Conservation (phyloP, 1,140 invertebrate species). For the Oscheius sp. region DNA sequence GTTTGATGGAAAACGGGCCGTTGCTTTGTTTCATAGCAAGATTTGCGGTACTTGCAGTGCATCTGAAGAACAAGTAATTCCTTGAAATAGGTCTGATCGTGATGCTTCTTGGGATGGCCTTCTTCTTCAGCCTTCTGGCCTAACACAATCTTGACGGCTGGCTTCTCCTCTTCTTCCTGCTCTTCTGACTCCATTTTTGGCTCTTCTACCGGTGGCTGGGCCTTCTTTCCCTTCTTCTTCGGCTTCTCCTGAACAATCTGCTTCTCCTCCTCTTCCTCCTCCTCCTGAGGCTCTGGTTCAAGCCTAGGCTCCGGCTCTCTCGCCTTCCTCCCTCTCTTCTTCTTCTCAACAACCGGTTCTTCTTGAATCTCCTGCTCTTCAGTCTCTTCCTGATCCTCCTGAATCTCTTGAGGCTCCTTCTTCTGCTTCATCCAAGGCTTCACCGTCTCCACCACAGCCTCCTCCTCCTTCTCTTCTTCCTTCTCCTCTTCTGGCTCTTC, state of each 20-base stretch:
- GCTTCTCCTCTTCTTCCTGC: not conserved
- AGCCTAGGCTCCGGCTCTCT: not conserved
- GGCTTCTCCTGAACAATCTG: not conserved
- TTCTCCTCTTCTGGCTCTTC: conserved; percentile 6
- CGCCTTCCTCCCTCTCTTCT: conserved; percentile 7
- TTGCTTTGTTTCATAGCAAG: conserved; percentile 45
- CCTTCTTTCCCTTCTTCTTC: conserved; percentile 1
- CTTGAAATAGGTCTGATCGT: not conserved
- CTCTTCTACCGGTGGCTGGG: not conserved
- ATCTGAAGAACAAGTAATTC: conserved; percentile 13
- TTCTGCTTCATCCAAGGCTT: not conserved
- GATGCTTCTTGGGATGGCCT: too few relatives aligned
- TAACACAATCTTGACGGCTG: too few relatives aligned
- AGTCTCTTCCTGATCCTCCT: not conserved
- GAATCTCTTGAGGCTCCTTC: not conserved
- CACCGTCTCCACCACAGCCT: not conserved
- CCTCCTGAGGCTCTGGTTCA: conserved; percentile 23
- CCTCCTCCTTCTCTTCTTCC: not conserved
- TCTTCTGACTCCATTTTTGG: not conserved
- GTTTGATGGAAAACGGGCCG: conserved; percentile 13
- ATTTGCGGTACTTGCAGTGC: conserved; percentile 46
- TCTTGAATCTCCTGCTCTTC: not conserved
- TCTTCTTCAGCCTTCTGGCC: too few relatives aligned
- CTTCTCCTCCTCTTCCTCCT: not conserved
- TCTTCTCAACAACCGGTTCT: not conserved